Evolutionary conservation across 2,888 invertebrate species (phyloP).

Genomic region (Dicycla oo): DNA sequence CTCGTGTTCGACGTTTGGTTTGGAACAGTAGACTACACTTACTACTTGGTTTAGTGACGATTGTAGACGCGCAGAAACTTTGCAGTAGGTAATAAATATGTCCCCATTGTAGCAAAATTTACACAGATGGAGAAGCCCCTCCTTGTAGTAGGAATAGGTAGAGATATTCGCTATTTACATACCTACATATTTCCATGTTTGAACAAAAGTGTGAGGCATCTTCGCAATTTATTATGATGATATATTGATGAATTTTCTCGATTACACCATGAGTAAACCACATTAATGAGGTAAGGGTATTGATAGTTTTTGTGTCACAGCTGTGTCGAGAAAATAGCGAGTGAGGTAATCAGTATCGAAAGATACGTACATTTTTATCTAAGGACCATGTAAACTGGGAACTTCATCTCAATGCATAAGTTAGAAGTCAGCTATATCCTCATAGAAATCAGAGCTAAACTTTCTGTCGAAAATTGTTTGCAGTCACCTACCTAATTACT

Average conservation of each 20-base stretch:
- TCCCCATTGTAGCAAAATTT: background rate
- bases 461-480: background rate
- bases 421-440: background rate
- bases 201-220: background rate
- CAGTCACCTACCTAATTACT: too few species aligned
- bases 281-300: constrained; percentile 1
- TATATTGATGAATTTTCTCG: background rate
- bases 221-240: background rate
- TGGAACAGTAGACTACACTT: too few species aligned
- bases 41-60: too few species aligned
- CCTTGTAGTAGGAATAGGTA: background rate
- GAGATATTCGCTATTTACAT: background rate
- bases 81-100: background rate
- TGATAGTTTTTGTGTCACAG: constrained; percentile 35
- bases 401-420: background rate
- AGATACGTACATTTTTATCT: constrained; percentile 6
- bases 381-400: constrained; percentile 16
- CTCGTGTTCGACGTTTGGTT: background rate
- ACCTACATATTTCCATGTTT: background rate
- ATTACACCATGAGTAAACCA: background rate
- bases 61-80: background rate
- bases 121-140: constrained; percentile 4
- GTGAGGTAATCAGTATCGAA: constrained; percentile 50
- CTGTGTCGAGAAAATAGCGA: constrained; percentile 55
- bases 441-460: background rate